Conservation (phyloP, 2,888 invertebrate genomes). For the Peribatodes rhomboidaria region DNA sequence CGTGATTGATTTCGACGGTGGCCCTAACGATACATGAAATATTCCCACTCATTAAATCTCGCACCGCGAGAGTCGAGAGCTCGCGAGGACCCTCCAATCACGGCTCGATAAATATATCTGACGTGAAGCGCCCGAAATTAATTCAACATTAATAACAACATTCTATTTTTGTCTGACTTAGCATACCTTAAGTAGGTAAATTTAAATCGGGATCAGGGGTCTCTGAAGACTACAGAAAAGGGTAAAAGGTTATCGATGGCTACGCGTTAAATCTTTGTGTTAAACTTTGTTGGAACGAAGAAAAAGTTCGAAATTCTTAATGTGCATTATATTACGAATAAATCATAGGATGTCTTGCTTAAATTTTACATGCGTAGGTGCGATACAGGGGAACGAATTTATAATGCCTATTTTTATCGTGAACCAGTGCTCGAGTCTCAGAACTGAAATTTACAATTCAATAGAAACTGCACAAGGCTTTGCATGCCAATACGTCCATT, state of each 20-base stretch:
- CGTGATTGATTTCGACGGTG: conserved; percentile 81
- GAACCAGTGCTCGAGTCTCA: conserved; percentile 73
- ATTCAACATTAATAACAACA: conserved; percentile 44
- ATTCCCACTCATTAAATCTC: conserved; percentile 82
- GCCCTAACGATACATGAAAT: conserved; percentile 83
- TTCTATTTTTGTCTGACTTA: conserved; percentile 13
- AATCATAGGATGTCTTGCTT: not conserved
- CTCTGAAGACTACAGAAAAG: conserved; percentile 6
- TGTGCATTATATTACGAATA: not conserved
- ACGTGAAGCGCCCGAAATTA: conserved; percentile 63
- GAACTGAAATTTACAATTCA: conserved; percentile 84
- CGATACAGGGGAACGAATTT: conserved; percentile 55
- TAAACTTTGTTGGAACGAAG: not conserved
- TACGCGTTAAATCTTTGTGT: not conserved
- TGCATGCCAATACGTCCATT: conserved; percentile 84
- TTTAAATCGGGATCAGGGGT: conserved; percentile 16
- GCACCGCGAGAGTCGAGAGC: conserved; percentile 70
- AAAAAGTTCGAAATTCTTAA: conserved; percentile 14
- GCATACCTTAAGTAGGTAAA: not conserved
- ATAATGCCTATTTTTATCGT: conserved; percentile 65
- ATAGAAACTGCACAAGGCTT: conserved; percentile 83
- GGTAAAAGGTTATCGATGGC: conserved; percentile 10
- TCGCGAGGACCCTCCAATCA: conserved; percentile 73
- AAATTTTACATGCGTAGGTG: conserved; percentile 25
- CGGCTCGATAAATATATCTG: conserved; percentile 70